A percentile compares a stretch with the other conserved stretches of the same genome.
Conservation (phyloP, 1,140 invertebrate species). For the Trichonephila clavipes region DNA sequence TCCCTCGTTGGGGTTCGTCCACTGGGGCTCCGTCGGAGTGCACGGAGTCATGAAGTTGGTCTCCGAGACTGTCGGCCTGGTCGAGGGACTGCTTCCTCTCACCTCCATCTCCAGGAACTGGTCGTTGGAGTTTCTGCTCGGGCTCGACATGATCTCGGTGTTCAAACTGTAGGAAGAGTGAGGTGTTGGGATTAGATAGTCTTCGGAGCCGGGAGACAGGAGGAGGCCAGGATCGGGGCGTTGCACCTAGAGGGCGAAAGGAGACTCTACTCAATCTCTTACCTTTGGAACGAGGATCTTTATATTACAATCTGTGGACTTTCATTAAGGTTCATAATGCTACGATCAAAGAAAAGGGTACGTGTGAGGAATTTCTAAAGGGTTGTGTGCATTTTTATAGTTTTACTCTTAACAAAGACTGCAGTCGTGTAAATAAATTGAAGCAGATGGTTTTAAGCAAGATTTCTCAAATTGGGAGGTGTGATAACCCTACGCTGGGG, state of each 20-base stretch:
- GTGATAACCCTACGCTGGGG: no score
- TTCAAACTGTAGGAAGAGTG: constrained; percentile 79
- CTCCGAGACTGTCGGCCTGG: constrained; percentile 41
- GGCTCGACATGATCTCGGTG: constrained; percentile 78
- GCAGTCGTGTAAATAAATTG: no score
- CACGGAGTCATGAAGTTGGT: constrained; percentile 68
- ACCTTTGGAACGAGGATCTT: no score
- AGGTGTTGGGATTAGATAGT: constrained; percentile 82
- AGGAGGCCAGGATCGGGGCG: constrained; percentile 72
- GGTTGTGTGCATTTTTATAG: no score
- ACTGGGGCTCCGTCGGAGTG: constrained; percentile 25
- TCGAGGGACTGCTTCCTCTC: background rate
- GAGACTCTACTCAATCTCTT: no score
- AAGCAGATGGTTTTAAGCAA: no score
- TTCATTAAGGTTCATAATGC: no score
- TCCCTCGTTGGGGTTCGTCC: background rate
- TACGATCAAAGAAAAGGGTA: no score
- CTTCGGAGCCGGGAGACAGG: constrained; percentile 81
- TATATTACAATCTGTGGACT: no score
- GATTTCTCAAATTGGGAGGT: no score
- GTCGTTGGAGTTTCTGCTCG: constrained; percentile 75
- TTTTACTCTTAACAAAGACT: no score
- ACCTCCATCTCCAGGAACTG: constrained; percentile 77
- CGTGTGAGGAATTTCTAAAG: no score
- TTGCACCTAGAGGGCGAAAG: constrained; percentile 60